Percentiles rank a stretch among this genome's conserved stretches.
phyloP scores from a whole-genome alignment of 2,113 vertebrate species.

The Tapirus terrestris region DNA sequence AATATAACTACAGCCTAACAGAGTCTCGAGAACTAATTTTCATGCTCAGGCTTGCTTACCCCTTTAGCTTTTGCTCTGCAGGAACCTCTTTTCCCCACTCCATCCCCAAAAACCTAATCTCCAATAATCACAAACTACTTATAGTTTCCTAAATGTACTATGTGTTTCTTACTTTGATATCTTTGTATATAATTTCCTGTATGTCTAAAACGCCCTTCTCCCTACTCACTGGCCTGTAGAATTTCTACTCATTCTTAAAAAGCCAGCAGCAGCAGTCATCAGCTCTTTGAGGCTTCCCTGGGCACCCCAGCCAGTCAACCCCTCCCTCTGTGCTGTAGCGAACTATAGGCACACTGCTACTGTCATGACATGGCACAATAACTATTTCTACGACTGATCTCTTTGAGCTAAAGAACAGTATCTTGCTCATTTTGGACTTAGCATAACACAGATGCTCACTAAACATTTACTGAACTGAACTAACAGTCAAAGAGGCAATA shows the following conservation, averaged over 20 bases:
- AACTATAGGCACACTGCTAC: background rate
- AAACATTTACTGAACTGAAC: background rate
- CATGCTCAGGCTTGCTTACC: background rate
- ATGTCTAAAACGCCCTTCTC: background rate
- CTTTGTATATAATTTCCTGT: background rate
- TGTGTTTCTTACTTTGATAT: background rate
- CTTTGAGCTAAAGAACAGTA: background rate
- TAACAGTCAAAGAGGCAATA: background rate
- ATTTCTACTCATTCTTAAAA: slow-evolving; percentile 42
- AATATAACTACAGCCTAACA: background rate
- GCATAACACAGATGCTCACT: background rate
- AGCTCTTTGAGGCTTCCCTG: background rate
- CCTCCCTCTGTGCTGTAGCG: background rate
- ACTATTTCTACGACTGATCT: background rate
- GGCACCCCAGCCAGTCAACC: background rate
- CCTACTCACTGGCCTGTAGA: background rate
- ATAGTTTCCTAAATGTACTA: background rate
- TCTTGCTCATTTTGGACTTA: background rate
- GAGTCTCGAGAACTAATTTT: background rate
- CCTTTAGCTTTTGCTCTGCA: background rate
- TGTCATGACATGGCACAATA: background rate
- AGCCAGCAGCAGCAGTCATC: background rate
- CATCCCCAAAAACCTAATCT: background rate
- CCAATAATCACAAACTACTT: background rate
- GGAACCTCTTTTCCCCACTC: background rate